Evolutionary conservation across 1,140 invertebrate species (phyloP), one percentile per base, ranked within the genome.

Genomic region (Sitodiplosis mosellana): DNA sequence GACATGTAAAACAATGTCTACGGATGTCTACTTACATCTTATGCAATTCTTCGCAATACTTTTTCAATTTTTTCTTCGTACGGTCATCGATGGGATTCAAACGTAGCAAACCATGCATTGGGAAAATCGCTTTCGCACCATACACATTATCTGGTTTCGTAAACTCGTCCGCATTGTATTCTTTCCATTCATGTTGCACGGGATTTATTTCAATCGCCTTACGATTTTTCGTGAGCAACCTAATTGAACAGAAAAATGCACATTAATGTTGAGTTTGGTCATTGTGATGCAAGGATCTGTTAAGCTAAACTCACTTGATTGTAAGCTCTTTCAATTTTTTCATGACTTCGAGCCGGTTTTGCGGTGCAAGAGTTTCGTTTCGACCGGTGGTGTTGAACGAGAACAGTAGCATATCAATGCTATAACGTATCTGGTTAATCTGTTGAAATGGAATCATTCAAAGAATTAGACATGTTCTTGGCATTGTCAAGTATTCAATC

Each of bases 361-460:
- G 3, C 10, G 27, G 27, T 27, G 27, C 27, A 27, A 27, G 27
- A 3, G 27, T 27, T 5, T 27, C 27, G 27, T 27, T 27, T 5
- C 27, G 10, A 3, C 3, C 27, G 10, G 3, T 27, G 3, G 3
- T 27, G 27, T 10, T 10, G 27, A 27, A 5, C 27, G 3, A 41
- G 62, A 64, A 66, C 54, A 70, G 64, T 56, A 67, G 66, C 45
- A 64, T 64, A 50, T 78, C 76, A 65, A 78, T 77, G 43, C 64
- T 58, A 52, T 72, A 72, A 2, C 77, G 69, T 14, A 79, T 66
- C 59, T 72, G 66, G 54, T 79, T 80, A 34, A 79, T 69, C 74
- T 77, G 49, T 10, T 55, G 54, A 48, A 38, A 52, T 51, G 45
- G 18, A 18, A 45, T 21, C 4, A 6, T n/a, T 15, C 14, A 3